Base-by-base conservation (phyloP, 2,113 vertebrate species). In the Ptilorrhoa leucosticta region DNA sequence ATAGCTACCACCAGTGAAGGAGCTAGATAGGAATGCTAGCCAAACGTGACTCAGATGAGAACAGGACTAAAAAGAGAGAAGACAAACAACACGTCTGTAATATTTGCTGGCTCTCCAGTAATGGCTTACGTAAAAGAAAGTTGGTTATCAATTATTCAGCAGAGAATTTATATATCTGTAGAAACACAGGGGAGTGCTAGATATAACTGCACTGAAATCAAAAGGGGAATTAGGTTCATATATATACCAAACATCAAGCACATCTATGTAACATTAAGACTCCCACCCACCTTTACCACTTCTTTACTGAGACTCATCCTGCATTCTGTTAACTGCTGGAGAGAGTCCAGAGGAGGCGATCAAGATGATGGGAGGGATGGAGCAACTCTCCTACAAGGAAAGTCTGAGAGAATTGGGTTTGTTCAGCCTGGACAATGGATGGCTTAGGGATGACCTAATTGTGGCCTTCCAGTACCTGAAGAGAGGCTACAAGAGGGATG, bases 31-130 rank as follows among this genome's bases (percentile, higher is more conserved):
- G n/a, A 85, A 88, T 23, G 28, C 56, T 89, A 54, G 64, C 89
- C 89, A 96, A 89, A 84, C 2, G 4, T 85, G 95, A 92, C 87
- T 94, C 85, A 94, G 66, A 65, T 78, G 69, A 88, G 79, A 87
- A 58, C 33, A 83, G 45, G 45, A 63, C 63, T 79, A 20, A 90
- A 71, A 90, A 21, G 68, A 77, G 81, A 58, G 75, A 54, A 87
- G 87, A 48, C 60, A 83, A 93, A 71, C 54, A 87, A 39, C 54
- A 16, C 51, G 27, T 87, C 78, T 80, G 45, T 79, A 92, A 58
- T 92, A 56, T 70, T 90, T 94, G 31, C 88, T 96, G 83, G 37
- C 39, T 92, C 63, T 93, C 54, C 84, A 83, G 77, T 85, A 84
- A 82, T 63, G 57, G 39, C 50, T 89, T 96, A 66, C 0, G 4